Base-by-base conservation (phyloP, 2,888 invertebrate genomes). In the Polymixis lichenea region DNA sequence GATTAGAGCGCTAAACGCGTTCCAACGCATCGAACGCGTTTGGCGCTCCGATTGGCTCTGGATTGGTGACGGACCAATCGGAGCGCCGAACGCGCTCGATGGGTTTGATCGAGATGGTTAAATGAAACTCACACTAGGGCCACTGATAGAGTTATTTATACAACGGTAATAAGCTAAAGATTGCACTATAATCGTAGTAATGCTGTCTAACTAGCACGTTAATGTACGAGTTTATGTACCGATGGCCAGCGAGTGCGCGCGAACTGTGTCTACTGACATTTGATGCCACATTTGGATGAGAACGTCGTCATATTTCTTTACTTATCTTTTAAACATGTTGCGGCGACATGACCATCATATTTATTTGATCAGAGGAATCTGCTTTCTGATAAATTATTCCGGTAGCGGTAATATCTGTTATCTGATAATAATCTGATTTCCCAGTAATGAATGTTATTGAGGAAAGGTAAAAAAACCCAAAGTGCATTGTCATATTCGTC, bases 131-230 rank as follows among this genome's bases (percentile, higher is more conserved):
- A n/a, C n/a, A n/a, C n/a, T n/a, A n/a, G n/a, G n/a, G n/a, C n/a
- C 56, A 32, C 67, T 64, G 55, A 80, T 82, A 25, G 28, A 84
- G 80, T 84, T 82, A 82, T 80, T 80, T 84, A 80, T 72, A 51
- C 68, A 25, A 13, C 51, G 13, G 43, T 80, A 75, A 84, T 84
- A 61, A 38, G 28, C 51, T 75, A 19, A 56, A 68, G 60, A 79
- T 78, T 73, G 80, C 81, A 65, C 60, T 72, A 13, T 82, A 69
- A 85, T 75, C 68, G 55, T 25, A 19, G 55, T 72, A 64, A 58
- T 68, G 38, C 49, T 49, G 19, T 58, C 9, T 55, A 60, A 51
- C n/a, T 51, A 53, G 22, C 61, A 15, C 56, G 60, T 46, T 61
- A 28, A 28, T 56, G 61, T 51, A 58, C 32, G 64, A n/a, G n/a